Evolutionary conservation across 2,797 vertebrate species (phyloP), one percentile per base, ranked within the genome.

Genomic region (Denticeps clupeoides): DNA sequence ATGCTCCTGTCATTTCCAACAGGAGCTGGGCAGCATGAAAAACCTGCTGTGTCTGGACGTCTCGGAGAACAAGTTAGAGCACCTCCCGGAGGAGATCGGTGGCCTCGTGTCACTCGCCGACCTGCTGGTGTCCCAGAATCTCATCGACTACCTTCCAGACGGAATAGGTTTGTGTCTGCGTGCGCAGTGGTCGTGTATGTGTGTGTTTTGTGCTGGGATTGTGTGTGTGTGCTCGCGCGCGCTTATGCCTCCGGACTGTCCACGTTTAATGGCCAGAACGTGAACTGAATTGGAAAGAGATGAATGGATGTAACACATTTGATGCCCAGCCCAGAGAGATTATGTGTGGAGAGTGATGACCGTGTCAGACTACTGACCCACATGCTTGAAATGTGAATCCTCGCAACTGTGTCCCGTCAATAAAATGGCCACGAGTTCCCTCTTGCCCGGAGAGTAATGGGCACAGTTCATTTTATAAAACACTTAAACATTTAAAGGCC

Each of bases 21-120:
- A 99, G 95, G 92, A 94, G 73, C 80, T 97, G 62, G 91, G 91
- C 66, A 86, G 73, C 54, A 86, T 98, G 83, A 91, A 86, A 75
- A 99, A 74, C 79, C 75, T 99, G 63, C 67, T 91, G 46, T 99
- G 91, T 78, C 77, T 99, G 71, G 95, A 99, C 72, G 85, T 99
- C 49, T 98, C 95, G 1, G 93, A 98, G 81, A 99, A 99, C 76
- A 92, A 91, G 69, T 67, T 99, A 73, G 92, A 91, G 73, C 82
- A 70, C 62, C 90, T 99, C 64, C 94, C 94, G 21, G 87, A 93
- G 64, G 92, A 96, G 71, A 75, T 98, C 49, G 89, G 88, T 21
- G 82, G 86, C 57, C 75, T 99, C 60, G 62, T 71, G 62, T 85
- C 83, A 18, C 82, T 99, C 68, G 85, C 87, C 22, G 93, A 99